Conservation (phyloP, 1,140 invertebrate genomes). For the Physella acuta region DNA sequence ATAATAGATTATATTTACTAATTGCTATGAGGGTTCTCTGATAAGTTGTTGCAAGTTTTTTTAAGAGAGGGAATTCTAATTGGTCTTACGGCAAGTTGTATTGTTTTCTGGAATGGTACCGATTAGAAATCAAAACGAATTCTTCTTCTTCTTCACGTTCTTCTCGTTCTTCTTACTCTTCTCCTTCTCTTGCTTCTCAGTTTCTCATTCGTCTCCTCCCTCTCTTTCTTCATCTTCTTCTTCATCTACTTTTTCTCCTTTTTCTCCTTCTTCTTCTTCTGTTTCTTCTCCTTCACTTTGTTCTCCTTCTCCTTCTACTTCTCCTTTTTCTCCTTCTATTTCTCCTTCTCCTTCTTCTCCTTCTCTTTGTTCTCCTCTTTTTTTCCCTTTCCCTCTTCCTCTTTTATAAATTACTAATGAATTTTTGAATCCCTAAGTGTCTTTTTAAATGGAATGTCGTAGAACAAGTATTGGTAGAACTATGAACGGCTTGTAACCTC, state of each 20-base stretch:
- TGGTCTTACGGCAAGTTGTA: too few relatives aligned
- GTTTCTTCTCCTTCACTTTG: background rate
- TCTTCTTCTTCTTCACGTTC: background rate
- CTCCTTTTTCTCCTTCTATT: slow-evolving; percentile 1
- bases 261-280: slow-evolving; percentile 1
- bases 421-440: too few relatives aligned
- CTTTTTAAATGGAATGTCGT: too few relatives aligned
- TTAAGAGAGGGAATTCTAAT: too few relatives aligned
- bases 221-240: background rate
- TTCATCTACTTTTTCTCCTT: slow-evolving; percentile 2
- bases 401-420: too few relatives aligned
- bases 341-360: slow-evolving; percentile 4
- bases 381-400: slow-evolving; percentile 1
- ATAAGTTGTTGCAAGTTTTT: too few relatives aligned
- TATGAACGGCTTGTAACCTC: too few relatives aligned
- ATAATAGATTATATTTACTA: too few relatives aligned
- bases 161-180: background rate
- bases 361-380: slow-evolving; percentile 6
- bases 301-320: background rate
- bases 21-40: too few relatives aligned
- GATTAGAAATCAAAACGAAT: too few relatives aligned
- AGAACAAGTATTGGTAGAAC: too few relatives aligned
- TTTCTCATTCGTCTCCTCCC: background rate
- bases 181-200: background rate
- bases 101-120: too few relatives aligned